Evolutionary conservation across 2,888 invertebrate genomes (phyloP), one percentile per base, ranked within the genome.

Genomic region (Caenorhabditis sulstoni): DNA sequence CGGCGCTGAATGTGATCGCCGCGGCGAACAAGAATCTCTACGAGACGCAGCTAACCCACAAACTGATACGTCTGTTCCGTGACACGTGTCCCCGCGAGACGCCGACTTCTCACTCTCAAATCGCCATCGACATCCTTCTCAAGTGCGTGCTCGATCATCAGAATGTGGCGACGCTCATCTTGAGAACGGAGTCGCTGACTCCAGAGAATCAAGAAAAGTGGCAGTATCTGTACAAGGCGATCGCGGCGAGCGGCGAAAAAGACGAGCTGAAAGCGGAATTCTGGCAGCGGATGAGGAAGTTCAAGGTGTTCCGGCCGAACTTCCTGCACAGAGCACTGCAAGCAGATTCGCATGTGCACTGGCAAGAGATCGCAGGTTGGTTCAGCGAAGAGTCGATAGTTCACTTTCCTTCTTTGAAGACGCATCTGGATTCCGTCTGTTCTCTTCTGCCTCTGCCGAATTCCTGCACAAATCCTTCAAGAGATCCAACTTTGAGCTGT

Each of bases 241-340:
- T 83, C 16, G 66, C 78, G 16, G 75, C 80, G 0, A 80, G 77
- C 20, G 73, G 81, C 23, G 49, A 64, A 18, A 66, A 79, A 12
- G 79, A 81, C 52, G 84, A 84, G 22, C 44, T 84, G 83, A 85
- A 83, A 20, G 82, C 80, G 4, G 85, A 81, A 9, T 79, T 85
- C 57, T 86, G 86, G 86, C 49, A 58, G 9, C 59, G 66, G 20
- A 85, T 86, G 81, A 62, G 86, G 44, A 52, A 75, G 7, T 86
- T 86, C 81, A 82, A 82, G 14, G 79, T 86, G 44, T 86, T 86
- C 82, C 67, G 85, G 11, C 83, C 86, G 0, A 86, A 86, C 49
- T 84, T 78, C 41, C 41, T 76, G 44, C 83, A 85, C 20, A 55
- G 84, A 47, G 74, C 84, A 0, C 79, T 86, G 45, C 44, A 45